Evolutionary conservation across 2,888 invertebrate species (phyloP).

Genomic region (Tortricodes alternella): DNA sequence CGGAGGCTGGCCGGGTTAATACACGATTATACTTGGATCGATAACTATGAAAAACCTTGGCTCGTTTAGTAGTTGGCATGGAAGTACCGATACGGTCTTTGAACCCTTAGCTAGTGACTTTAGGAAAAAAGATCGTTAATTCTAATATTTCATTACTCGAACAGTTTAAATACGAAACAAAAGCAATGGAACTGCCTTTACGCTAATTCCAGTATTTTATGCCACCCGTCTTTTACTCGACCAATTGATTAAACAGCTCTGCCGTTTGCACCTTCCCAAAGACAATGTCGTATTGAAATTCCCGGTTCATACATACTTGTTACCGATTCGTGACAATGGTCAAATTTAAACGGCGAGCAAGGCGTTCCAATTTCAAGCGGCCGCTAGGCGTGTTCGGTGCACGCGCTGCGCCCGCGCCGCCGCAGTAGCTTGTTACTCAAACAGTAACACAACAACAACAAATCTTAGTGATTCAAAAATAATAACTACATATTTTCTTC

Average conservation of each 20-base stretch:
- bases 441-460: not conserved
- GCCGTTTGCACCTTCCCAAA: constrained; percentile 21
- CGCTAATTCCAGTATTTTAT: constrained; percentile 19
- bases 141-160: too few species aligned
- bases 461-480: too few species aligned
- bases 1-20: constrained; percentile 55
- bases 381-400: constrained; percentile 52
- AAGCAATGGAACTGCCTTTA: constrained; percentile 16
- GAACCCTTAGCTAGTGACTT: not conserved
- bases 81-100: not conserved
- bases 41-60: constrained; percentile 38
- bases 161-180: constrained; percentile 4
- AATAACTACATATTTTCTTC: too few species aligned
- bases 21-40: constrained; percentile 47
- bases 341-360: constrained; percentile 56
- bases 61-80: not conserved
- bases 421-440: constrained; percentile 1
- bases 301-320: constrained; percentile 19
- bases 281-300: constrained; percentile 24
- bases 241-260: constrained; percentile 16
- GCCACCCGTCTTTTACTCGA: constrained; percentile 18
- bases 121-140: too few species aligned
- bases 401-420: constrained; percentile 52
- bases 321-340: constrained; percentile 61
- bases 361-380: constrained; percentile 57